Evolutionary conservation across 1,140 invertebrate genomes (phyloP), one percentile per base, ranked within the genome.

Genomic region (Drosophila ohnishii): DNA sequence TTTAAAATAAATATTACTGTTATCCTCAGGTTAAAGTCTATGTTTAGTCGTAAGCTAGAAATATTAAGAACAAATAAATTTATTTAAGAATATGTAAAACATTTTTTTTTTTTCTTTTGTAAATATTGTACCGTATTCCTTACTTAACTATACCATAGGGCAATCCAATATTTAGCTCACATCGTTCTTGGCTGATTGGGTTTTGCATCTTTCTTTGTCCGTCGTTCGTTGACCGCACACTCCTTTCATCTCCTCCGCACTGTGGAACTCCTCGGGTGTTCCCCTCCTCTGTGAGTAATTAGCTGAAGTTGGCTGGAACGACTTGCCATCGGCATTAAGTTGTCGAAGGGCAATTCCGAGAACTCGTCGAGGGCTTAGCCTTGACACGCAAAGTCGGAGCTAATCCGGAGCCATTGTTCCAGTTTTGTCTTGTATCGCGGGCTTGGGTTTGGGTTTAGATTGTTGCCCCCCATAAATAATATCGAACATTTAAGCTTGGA

Each of bases 221-320:
- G 35, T 11, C 73, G 73, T 65, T 69, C 67, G 66, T 65, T 75
- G 80, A 65, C 74, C 62, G 69, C 60, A 25, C 56, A 30, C 60
- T 57, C 37, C 45, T 58, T 51, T 48, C 44, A 58, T 48, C 59
- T 37, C 10, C 10, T 14, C 51, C 51, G 51, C 50, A 35, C 50
- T 10, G 32, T 53, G 45, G 45, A 48, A 53, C 50, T 55, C 44
- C 57, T 44, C 25, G 35, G 56, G 30, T 14, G 51, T 32, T 61
- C 58, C 62, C 37, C 48, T 59, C 51, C 40, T 16, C 40, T 66
- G 39, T 76, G 79, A 87, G 75, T 86, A 83, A 86, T 86, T 86
- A 81, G 82, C 82, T 63, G 40, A 50, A 55, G 47, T 75, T 78
- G 56, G 32, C 51, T 63, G 58, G 45, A 40, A 63, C 42, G 71